Conservation (phyloP, 2,888 invertebrate genomes). For the Operophtera brumata region DNA sequence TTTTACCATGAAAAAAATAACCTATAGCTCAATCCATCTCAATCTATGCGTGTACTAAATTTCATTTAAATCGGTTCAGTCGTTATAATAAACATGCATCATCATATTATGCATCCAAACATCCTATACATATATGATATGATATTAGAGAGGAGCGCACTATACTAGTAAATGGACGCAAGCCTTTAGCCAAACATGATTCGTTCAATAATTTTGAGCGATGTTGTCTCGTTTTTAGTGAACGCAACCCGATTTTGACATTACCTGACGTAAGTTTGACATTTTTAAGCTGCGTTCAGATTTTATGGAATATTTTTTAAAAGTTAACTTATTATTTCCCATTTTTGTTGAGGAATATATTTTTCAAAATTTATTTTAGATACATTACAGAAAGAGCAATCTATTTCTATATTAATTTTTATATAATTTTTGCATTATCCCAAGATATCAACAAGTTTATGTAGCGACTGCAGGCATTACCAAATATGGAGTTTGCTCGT, state of each 20-base stretch:
- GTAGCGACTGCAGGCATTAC: constrained; percentile 81
- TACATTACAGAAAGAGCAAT: background rate
- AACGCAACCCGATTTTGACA: constrained; percentile 43
- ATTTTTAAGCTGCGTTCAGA: constrained; percentile 56
- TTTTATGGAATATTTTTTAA: constrained; percentile 36
- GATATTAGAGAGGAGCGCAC: no score
- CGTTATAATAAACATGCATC: no score
- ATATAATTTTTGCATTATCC: background rate
- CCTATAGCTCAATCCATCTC: no score
- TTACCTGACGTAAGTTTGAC: constrained; percentile 36
- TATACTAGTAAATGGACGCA: no score
- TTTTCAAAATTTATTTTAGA: constrained; percentile 21
- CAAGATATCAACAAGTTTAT: constrained; percentile 45
- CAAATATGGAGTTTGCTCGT: constrained; percentile 86
- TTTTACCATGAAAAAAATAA: no score
- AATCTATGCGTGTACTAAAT: no score
- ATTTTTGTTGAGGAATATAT: constrained; percentile 23
- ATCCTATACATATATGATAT: no score
- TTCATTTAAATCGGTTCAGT: no score
- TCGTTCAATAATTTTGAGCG: no score
- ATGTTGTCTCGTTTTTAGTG: constrained; percentile 25
- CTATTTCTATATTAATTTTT: background rate
- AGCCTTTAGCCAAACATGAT: no score
- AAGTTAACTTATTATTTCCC: constrained; percentile 36
- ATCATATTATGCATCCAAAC: no score